Evolutionary conservation across 2,113 vertebrate genomes (phyloP).

Genomic region (Panthera leo): DNA sequence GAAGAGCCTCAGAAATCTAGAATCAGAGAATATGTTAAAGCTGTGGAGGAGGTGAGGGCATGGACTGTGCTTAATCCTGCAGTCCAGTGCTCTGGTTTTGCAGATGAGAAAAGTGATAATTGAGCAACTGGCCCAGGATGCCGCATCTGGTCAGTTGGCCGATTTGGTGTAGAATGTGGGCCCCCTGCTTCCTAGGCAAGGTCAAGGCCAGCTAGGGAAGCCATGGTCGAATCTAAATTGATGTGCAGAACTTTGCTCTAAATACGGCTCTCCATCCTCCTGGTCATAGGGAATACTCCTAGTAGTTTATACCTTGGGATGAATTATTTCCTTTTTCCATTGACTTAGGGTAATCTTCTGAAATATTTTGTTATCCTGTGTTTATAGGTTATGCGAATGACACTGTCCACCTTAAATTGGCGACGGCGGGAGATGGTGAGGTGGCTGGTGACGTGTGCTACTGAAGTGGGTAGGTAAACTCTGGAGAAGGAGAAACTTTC

Average conservation of each 20-base stretch:
- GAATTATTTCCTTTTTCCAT: neutral
- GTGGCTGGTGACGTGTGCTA: slow-evolving; percentile 92
- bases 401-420: slow-evolving; percentile 91
- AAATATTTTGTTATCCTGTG: neutral
- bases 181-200: neutral
- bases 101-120: neutral
- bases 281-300: neutral
- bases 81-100: neutral
- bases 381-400: slow-evolving; percentile 91
- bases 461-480: slow-evolving; percentile 89
- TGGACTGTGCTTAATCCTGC: neutral
- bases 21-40: neutral
- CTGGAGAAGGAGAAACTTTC: neutral
- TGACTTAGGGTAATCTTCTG: neutral
- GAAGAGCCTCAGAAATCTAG: neutral
- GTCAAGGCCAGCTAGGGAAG: neutral
- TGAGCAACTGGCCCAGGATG: neutral
- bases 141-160: neutral
- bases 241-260: neutral
- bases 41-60: neutral
- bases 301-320: neutral
- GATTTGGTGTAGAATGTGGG: neutral
- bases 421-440: slow-evolving; percentile 91
- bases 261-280: neutral
- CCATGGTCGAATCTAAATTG: neutral